Conservation (phyloP, 1,140 invertebrate species). For the Orussus abietinus region DNA sequence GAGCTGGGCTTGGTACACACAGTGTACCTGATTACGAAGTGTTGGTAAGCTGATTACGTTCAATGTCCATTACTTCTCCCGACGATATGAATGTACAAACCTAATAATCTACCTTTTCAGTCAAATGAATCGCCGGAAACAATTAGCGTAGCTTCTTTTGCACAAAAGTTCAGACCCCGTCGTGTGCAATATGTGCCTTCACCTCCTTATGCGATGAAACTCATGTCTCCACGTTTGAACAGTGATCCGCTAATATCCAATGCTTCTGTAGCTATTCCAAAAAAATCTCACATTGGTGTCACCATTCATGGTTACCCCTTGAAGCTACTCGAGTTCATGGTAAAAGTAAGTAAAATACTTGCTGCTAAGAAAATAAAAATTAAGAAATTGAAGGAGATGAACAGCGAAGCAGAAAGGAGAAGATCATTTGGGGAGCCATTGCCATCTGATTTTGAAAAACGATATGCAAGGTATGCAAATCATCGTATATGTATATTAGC, state of each 20-base stretch:
- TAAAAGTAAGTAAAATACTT: conserved; percentile 82
- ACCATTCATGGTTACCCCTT: conserved; percentile 79
- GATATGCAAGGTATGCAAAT: conserved; percentile 68
- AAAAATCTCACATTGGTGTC: conserved; percentile 50
- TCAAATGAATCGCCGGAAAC: conserved; percentile 90
- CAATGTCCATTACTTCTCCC: neutral
- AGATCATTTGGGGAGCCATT: conserved; percentile 74
- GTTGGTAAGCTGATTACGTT: conserved; percentile 54
- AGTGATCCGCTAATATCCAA: conserved; percentile 59
- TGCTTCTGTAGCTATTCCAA: conserved; percentile 41
- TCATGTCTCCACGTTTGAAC: conserved; percentile 52
- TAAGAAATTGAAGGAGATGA: conserved; percentile 79
- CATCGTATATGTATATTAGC: conserved; percentile 2
- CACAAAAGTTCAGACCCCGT: conserved; percentile 74
- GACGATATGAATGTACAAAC: neutral
- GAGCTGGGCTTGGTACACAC: conserved; percentile 88
- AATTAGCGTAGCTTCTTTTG: conserved; percentile 81
- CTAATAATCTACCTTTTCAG: conserved; percentile 35
- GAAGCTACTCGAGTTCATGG: conserved; percentile 80
- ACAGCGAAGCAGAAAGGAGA: conserved; percentile 84
- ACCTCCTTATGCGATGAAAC: conserved; percentile 53
- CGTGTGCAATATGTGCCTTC: conserved; percentile 58
- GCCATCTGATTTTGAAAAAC: conserved; percentile 81
- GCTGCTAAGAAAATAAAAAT: conserved; percentile 80
- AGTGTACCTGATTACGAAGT: conserved; percentile 97